A percentile compares a stretch with the other conserved stretches of the same genome.
Conservation (phyloP, 2,888 invertebrate species). For the Gisinianus flammeolus region DNA sequence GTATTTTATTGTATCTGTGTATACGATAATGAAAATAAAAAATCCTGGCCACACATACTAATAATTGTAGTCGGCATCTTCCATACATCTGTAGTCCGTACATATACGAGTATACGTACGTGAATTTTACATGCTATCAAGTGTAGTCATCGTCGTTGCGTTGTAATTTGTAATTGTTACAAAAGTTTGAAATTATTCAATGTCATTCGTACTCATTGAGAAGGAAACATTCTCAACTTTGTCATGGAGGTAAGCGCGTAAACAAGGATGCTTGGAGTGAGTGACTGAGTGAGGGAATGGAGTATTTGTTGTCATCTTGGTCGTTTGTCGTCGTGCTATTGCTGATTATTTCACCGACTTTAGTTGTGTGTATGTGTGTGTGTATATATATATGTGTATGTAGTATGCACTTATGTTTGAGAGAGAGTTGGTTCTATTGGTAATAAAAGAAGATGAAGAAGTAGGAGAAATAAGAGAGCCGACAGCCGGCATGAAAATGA, state of each 20-base stretch:
- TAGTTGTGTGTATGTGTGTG: conserved; percentile 5
- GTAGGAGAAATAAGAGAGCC: conserved; percentile 17
- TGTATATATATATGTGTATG: conserved; percentile 6
- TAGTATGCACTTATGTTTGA: background rate
- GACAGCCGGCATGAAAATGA: conserved; percentile 37
- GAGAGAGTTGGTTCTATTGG: no score
- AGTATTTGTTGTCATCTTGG: background rate
- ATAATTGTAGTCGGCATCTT: no score
- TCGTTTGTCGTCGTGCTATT: conserved; percentile 5
- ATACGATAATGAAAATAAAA: no score
- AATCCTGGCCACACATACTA: no score
- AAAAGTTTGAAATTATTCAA: conserved; percentile 25
- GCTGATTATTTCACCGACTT: conserved; percentile 33
- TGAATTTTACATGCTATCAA: background rate
- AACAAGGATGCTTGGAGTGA: background rate
- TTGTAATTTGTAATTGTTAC: background rate
- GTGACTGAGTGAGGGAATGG: no score
- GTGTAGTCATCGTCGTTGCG: background rate
- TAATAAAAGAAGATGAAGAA: background rate
- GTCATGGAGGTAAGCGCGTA: background rate
- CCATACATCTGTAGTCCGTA: background rate
- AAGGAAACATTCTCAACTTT: conserved; percentile 16
- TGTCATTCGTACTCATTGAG: conserved; percentile 29
- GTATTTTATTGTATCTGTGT: no score
- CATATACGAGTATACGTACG: background rate